A percentile compares a stretch with the other conserved stretches of the same genome.
These are phyloP conservation scores for Eulacestoma nigropectus DNA, from an alignment of 2,113 vertebrate species.

Conservation along the genomic window DNA sequence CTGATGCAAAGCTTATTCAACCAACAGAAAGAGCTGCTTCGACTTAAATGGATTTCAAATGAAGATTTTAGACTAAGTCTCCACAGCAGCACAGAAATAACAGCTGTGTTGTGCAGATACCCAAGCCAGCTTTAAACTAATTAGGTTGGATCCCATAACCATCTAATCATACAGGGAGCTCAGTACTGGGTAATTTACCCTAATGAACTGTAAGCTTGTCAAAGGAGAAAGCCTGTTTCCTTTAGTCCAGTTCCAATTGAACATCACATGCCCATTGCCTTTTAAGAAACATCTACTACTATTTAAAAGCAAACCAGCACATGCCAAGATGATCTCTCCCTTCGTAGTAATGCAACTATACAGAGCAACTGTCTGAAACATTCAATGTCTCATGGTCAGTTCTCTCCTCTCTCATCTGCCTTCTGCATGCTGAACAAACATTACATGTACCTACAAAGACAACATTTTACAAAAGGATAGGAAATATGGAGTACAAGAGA, in stretches of 20 bases:
- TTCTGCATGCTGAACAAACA: not conserved
- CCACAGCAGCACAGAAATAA: constrained; percentile 4
- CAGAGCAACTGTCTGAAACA: not conserved
- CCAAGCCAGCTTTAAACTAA: constrained; percentile 38
- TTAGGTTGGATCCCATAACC: constrained; percentile 20
- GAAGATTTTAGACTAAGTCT: constrained; percentile 9
- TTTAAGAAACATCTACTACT: not conserved
- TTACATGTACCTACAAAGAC: not conserved
- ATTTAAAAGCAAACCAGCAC: not conserved
- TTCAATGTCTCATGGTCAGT: not conserved
- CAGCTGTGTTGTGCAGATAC: not conserved
- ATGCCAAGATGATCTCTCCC: not conserved
- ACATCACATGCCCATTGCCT: not conserved
- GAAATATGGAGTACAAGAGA: not conserved
- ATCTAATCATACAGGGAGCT: constrained; percentile 3
- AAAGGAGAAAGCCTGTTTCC: constrained; percentile 13
- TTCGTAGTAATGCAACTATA: not conserved
- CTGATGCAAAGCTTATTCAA: constrained; percentile 11
- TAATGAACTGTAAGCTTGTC: constrained; percentile 21
- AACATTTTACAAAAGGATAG: not conserved
- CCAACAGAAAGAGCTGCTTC: constrained; percentile 1
- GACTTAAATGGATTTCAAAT: constrained; percentile 25
- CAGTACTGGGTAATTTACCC: constrained; percentile 2
- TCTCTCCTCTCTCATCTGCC: not conserved
- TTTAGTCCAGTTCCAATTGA: not conserved